Evolutionary conservation across 35 echinoderm and acorn worm genomes (phyloP).

Genomic region (Heliocidaris erythrogramma): DNA sequence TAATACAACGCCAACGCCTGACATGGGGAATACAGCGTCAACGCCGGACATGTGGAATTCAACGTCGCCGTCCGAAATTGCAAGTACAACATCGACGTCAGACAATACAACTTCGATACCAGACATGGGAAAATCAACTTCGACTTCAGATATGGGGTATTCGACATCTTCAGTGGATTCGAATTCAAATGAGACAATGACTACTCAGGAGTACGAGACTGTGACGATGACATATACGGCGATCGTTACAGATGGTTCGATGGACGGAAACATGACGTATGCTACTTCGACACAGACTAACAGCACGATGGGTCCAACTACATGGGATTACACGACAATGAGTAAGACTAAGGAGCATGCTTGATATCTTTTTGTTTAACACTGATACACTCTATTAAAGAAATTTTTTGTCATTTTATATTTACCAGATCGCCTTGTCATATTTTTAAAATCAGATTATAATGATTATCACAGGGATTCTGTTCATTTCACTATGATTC

Average conservation of each 20-base stretch:
- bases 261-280: neutral
- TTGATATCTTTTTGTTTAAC: neutral
- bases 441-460: no score
- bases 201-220: neutral
- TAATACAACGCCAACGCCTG: neutral
- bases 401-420: no score
- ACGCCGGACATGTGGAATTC: neutral
- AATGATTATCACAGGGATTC: no score
- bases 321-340: neutral
- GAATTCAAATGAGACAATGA: neutral
- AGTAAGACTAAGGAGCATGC: neutral
- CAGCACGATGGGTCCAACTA: neutral
- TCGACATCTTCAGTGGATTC: neutral
- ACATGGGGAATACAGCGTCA: neutral
- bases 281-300: neutral
- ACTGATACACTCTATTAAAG: no score
- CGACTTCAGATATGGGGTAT: neutral
- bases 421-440: no score
- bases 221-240: neutral
- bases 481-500: no score
- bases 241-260: neutral
- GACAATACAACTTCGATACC: neutral
- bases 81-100: neutral
- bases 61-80: neutral
- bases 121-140: neutral